Base-by-base conservation (phyloP, 2,113 vertebrate species). In the Nyctereutes procyonoides region DNA sequence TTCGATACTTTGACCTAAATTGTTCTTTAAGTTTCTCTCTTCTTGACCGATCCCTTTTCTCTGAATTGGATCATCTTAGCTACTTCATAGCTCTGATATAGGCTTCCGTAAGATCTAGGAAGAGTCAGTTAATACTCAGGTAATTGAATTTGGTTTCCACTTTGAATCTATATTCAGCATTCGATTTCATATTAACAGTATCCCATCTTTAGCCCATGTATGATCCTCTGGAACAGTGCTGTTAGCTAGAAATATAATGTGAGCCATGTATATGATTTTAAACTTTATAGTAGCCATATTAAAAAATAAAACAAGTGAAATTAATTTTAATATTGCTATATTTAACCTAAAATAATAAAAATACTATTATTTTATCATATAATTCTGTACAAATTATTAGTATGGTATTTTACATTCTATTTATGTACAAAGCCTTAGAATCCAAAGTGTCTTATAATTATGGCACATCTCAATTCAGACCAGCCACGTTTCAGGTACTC, bases 291-390 rank as follows among this genome's bases (percentile, higher is more conserved):
- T 60, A 87, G 8, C 8, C 26, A 76, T 58, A 28, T 63, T 84
- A 20, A 30, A 88, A 83, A 71, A 30, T 15, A 86, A 65, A 93
- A 58, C 2, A 15, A 8, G 7, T 63, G 8, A 73, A 63, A 94
- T 93, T 58, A 82, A 83, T 96, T 82, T 93, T 35, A 88, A 51
- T 56, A 76, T 60, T 90, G 9, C 67, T 58, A 56, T 32, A 13
- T 11, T 82, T 93, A 92, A 74, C 19, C 43, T 16, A 65, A 95
- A 93, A 73, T 90, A 73, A 43, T 43, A 43, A 43, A 43, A 43
- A 7, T 43, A 30, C 48, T 55, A 30, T 80, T 15, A 97, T 77
- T 76, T 92, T 13, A 86, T 51, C 4, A 84, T 71, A 26, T 71
- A 32, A 80, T 67, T 14, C 76, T n/a, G 38, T 82, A 43, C 73